Base-by-base conservation (phyloP, 2,113 vertebrate genomes). In the Donacobius atricapilla region DNA sequence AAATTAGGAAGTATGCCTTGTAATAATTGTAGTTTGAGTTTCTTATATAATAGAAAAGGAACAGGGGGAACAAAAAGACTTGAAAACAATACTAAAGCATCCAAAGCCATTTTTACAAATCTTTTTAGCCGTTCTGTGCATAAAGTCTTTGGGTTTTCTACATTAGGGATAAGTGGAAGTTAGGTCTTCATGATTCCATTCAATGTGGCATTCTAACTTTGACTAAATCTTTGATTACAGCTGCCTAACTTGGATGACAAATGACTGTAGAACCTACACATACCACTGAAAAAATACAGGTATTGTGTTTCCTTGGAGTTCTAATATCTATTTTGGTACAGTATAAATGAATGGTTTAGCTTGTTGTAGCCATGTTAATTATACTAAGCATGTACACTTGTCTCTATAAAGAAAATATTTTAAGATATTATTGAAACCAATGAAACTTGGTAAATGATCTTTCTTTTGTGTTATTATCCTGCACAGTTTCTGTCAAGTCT, bases 1-100 rank as follows among this genome's bases (percentile, higher is more conserved):
- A 89, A 83, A 69, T 83, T 63, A 91, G 79, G 73, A 90, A 94
- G 54, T 37, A 83, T 50, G 70, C 37, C 76, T 93, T 78, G 78
- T 39, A n/a, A 45, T 58, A 42, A 95, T 7, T 84, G 11, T 39
- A 78, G n/a, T 60, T 83, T 28, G 27, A 60, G 54, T 54, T 81
- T 31, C 50, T 68, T 81, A 63, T 58, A 75, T 40, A 35, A 45
- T 45, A 73, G 10, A 71, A 77, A 89, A n/a, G 5, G 7, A 37
- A 7, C 0, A 1, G 6, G 5, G 1, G 4, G 13, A 22, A 90
- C 3, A 0, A 48, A 58, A 83, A 51, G 5, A 9, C 8, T 18
- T 70, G 14, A 60, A 86, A 71, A 75, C 17, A 73, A 78, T 40
- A 16, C 31, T 77, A 65, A 66, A 80, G 5, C 18, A 80, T 77